Percentiles rank a stretch among this genome's conserved stretches.
Conservation (phyloP, 2,113 vertebrate species). For the Lipophrys pholis region DNA sequence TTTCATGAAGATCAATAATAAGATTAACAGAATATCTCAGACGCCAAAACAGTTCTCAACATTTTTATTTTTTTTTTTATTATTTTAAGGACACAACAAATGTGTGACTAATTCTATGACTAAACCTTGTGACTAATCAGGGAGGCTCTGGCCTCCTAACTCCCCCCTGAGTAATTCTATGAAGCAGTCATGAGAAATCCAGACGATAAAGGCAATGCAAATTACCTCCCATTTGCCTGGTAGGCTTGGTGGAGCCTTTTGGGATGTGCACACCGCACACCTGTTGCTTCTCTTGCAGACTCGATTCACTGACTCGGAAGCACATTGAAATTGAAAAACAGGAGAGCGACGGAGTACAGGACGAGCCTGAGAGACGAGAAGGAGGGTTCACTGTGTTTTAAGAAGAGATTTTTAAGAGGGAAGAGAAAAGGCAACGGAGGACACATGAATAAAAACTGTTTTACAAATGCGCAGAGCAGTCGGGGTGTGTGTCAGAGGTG, state of each 20-base stretch:
- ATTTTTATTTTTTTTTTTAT: not conserved
- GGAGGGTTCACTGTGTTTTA: not conserved
- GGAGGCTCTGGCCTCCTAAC: not conserved
- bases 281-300: constrained; percentile 38
- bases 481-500: not conserved
- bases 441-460: not conserved
- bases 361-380: constrained; percentile 20
- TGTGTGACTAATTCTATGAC: constrained; percentile 34
- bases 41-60: no score
- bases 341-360: constrained; percentile 19
- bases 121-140: constrained; percentile 22
- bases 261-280: constrained; percentile 23
- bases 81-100: constrained; percentile 4
- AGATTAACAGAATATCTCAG: no score
- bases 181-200: not conserved
- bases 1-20: no score
- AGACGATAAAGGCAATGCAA: constrained; percentile 17
- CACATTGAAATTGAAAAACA: not conserved
- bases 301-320: constrained; percentile 31
- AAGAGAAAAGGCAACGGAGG: not conserved
- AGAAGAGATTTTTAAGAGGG: not conserved
- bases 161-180: constrained; percentile 1
- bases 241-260: not conserved
- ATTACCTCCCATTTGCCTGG: constrained; percentile 26
- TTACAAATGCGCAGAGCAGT: not conserved